Base-by-base conservation (phyloP, 2,888 invertebrate genomes). In the Orgyia antiqua region DNA sequence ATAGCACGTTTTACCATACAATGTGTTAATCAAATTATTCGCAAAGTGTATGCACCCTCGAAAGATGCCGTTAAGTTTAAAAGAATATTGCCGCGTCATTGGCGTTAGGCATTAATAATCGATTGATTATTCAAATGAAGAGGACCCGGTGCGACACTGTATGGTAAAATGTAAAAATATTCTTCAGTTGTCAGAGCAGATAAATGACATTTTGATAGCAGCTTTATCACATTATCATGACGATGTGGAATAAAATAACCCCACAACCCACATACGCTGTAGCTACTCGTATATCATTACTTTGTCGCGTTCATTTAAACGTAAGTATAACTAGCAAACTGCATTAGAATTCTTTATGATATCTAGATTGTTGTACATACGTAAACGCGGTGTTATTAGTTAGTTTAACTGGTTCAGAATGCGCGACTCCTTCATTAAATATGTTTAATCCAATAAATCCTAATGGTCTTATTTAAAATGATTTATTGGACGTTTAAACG, bases 121-220 rank as follows among this genome's bases (percentile, higher is more conserved):
- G 79, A 82, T 83, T 70, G 75, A 70, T 71, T 70, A 79, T 77
- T 71, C 68, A 75, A 77, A 78, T 75, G 51, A 41, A 57, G 37
- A 45, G 45, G 39, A 46, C 59, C 46, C 51, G 48, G 35, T 40
- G 51, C 42, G 48, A 41, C 54, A 52, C 50, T 24, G 27, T 36
- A 39, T 39, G 40, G 36, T 47, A 46, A 50, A 51, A 51, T 51
- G 50, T 42, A 44, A 59, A 55, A 49, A 54, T 51, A 56, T 50
- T 61, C 43, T 51, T 49, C 45, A 39, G 35, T 37, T 44, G 46
- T 39, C 45, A 45, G 41, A 31, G 32, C 33, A 43, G 45, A 44
- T 47, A 55, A 63, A 72, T 57, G 60, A 47, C 44, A 41, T 47
- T 60, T 66, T 67, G 53, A 71, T 69, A 44, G 33, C 40, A 51